phyloP scores from a whole-genome alignment of 2,113 vertebrate genomes.

The Rhinolophus ferrumequinum region DNA sequence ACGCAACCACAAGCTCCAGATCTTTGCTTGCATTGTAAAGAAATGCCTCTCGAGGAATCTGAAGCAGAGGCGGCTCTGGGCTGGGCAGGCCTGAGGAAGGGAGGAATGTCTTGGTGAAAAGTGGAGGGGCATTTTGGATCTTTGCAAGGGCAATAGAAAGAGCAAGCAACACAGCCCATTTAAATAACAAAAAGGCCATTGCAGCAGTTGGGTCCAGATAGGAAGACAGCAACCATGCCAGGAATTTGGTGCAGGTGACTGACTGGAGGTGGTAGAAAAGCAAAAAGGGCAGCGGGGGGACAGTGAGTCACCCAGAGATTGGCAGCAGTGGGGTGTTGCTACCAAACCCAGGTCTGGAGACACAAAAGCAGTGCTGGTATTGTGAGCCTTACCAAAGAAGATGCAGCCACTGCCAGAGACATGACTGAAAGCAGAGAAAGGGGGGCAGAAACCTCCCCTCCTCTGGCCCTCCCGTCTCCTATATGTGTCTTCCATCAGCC shows the following conservation, averaged over 20 bases:
- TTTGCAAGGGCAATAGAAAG: not conserved
- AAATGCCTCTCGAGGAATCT: not conserved
- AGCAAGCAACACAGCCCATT: accelerated
- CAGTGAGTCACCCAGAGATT: not conserved
- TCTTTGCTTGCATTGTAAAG: not conserved
- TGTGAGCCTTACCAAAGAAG: not conserved
- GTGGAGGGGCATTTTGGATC: not conserved
- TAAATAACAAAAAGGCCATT: not conserved
- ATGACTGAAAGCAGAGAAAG: not conserved
- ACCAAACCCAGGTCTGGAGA: not conserved
- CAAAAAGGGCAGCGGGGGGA: not conserved
- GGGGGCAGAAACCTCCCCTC: not conserved
- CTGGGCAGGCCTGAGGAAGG: not conserved
- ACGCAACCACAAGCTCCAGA: not conserved
- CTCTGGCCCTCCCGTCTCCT: accelerated
- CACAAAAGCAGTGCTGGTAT: not conserved
- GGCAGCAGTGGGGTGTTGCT: not conserved
- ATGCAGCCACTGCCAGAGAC: not conserved
- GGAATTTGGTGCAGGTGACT: not conserved
- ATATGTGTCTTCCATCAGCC: not conserved
- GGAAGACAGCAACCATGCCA: not conserved
- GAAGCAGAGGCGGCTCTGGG: not conserved
- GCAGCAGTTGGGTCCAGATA: not conserved
- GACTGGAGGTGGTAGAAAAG: not conserved
- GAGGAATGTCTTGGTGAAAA: not conserved